These are phyloP conservation scores for Phrynocephalus forsythii DNA, from an alignment of 2,797 vertebrate genomes.

Conservation along the genomic window DNA sequence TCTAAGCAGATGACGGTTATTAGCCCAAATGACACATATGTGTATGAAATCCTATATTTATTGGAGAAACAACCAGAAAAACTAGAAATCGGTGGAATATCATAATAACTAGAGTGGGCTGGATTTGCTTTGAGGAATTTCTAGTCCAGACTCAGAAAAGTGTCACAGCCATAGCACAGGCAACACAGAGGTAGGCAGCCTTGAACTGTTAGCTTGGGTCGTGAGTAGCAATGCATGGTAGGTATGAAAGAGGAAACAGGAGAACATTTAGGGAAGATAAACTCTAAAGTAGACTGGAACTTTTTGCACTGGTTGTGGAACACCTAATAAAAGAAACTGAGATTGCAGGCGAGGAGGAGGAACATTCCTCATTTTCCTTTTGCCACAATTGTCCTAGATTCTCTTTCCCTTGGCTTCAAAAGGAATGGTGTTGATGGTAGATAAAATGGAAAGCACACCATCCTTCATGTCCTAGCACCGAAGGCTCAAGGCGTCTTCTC, in stretches of 20 bases:
- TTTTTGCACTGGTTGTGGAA: not conserved
- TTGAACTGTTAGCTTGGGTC: no score
- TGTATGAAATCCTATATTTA: constrained; percentile 64
- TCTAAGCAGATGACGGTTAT: constrained; percentile 58
- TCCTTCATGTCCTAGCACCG: no score
- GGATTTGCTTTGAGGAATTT: constrained; percentile 51
- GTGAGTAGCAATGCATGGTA: no score
- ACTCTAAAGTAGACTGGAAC: not conserved
- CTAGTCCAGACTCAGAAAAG: not conserved
- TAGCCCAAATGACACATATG: constrained; percentile 67
- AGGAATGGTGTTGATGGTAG: not conserved
- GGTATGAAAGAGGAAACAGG: no score
- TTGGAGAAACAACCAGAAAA: constrained; percentile 58
- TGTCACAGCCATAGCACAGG: no score
- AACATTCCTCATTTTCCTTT: not conserved
- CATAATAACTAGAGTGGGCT: constrained; percentile 47
- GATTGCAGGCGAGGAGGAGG: not conserved
- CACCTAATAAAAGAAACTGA: no score
- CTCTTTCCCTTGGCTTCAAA: not conserved
- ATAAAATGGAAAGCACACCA: no score
- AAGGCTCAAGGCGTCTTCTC: not conserved
- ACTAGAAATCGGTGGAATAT: constrained; percentile 51
- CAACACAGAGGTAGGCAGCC: not conserved
- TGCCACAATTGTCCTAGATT: not conserved
- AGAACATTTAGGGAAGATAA: no score